Conservation (phyloP, 2,888 invertebrate genomes). For the Eupithecia dodoneata region DNA sequence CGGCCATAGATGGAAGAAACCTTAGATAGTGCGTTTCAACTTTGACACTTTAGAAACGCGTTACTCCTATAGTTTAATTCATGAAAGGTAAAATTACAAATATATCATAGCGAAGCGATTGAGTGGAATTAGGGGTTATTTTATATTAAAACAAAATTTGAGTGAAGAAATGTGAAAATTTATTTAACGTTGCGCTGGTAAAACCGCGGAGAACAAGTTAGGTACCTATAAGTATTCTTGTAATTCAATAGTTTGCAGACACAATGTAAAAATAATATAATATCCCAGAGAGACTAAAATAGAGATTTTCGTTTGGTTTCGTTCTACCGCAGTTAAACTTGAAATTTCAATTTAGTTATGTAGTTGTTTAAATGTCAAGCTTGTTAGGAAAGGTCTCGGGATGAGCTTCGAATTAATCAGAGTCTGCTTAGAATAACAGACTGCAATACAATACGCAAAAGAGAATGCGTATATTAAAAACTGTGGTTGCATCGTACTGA, state of each 20-base stretch:
- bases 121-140: too few species aligned
- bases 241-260: too few species aligned
- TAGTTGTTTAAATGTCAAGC: conserved; percentile 64
- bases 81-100: too few species aligned
- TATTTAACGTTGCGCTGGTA: too few species aligned
- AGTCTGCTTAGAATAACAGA: neutral
- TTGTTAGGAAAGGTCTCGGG: conserved; percentile 58
- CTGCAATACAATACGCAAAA: neutral
- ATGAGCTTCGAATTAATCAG: conserved; percentile 40
- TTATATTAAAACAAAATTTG: neutral
- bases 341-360: neutral
- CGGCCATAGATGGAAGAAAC: too few species aligned
- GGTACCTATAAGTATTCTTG: too few species aligned
- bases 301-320: neutral
- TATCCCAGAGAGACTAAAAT: neutral
- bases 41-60: too few species aligned
- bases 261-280: neutral
- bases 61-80: too few species aligned
- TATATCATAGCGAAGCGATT: too few species aligned
- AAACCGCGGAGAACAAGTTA: too few species aligned
- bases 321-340: neutral
- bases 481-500: neutral
- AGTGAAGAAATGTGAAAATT: neutral
- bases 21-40: too few species aligned
- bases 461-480: neutral